Base-by-base conservation (phyloP, 2,113 vertebrate genomes). In the Hemiscyllium ocellatum region DNA sequence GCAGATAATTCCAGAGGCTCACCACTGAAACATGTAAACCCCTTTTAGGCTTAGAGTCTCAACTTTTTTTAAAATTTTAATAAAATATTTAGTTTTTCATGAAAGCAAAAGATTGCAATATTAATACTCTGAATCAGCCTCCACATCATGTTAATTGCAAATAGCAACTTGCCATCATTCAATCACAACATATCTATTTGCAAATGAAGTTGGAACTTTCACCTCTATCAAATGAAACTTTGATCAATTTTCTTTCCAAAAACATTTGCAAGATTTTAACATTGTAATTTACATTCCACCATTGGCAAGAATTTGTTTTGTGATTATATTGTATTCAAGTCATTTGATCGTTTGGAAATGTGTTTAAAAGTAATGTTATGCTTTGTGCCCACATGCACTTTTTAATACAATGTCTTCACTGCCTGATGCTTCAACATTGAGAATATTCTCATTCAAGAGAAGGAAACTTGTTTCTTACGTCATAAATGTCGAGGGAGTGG, bases 291-390 rank as follows among this genome's bases (percentile, higher is more conserved):
- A 94, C 65, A 68, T 42, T 68, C 61, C 19, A 94, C 90, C 50
- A 17, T 68, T 24, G 42, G 37, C 56, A 66, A 93, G n/a, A 69
- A 69, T 24, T 7, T 91, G 66, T 68, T 69, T 69, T 69, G 65
- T 68, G 33, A 69, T 10, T 94, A n/a, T 94, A 42, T 94, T 24
- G 69, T 94, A 93, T 20, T 68, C 65, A 94, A 94, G 37, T 94
- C 69, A 26, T 94, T 66, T 94, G 20, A 29, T 22, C 4, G n/a
- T 94, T 42, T 69, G 42, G 24, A 69, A 93, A 69, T 68, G 65
- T 94, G 47, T 69, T 94, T 65, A 91, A 61, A 65, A 91, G 13
- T 65, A 91, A 65, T 91, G 52, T 19, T 19, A 17, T 65, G 29
- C 13, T 90, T 1, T 19, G 13, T 80, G 56, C 56, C 56, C 56